These are phyloP conservation scores for Neosalanx taihuensis DNA, from an alignment of 2,797 vertebrate genomes.

Conservation along the genomic window DNA sequence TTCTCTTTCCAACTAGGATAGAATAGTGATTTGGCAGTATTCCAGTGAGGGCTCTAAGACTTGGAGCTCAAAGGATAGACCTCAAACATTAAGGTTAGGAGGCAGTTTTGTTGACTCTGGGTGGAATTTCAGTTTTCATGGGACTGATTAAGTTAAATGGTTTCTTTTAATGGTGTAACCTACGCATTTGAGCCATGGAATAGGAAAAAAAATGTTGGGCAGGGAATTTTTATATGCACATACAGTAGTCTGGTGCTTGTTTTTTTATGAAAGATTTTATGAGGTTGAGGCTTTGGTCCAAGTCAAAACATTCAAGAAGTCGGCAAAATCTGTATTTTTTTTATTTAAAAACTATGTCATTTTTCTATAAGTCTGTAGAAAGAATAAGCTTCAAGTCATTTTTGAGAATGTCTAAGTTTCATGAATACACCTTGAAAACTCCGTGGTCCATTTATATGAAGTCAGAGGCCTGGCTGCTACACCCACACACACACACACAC, in stretches of 20 bases:
- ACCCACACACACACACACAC: no score
- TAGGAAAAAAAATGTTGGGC: slow-evolving; percentile 41
- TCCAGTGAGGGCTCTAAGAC: slow-evolving; percentile 38
- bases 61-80: slow-evolving; percentile 27
- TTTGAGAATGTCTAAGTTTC: no score
- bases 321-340: neutral
- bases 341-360: neutral
- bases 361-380: neutral
- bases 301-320: slow-evolving; percentile 31
- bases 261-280: slow-evolving; percentile 31
- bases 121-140: slow-evolving; percentile 65
- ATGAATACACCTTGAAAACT: no score
- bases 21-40: slow-evolving; percentile 42
- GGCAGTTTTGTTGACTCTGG: slow-evolving; percentile 54
- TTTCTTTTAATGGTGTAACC: slow-evolving; percentile 60
- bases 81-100: slow-evolving; percentile 41
- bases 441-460: no score
- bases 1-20: slow-evolving; percentile 28
- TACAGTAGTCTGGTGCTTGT: slow-evolving; percentile 31
- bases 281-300: slow-evolving; percentile 27
- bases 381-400: neutral
- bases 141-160: slow-evolving; percentile 59
- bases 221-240: slow-evolving; percentile 48
- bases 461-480: no score
- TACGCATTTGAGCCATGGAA: slow-evolving; percentile 52